Evolutionary conservation across 2,888 invertebrate genomes (phyloP), one percentile per base, ranked within the genome.

Genomic region (Lasioglossum marginatum): DNA sequence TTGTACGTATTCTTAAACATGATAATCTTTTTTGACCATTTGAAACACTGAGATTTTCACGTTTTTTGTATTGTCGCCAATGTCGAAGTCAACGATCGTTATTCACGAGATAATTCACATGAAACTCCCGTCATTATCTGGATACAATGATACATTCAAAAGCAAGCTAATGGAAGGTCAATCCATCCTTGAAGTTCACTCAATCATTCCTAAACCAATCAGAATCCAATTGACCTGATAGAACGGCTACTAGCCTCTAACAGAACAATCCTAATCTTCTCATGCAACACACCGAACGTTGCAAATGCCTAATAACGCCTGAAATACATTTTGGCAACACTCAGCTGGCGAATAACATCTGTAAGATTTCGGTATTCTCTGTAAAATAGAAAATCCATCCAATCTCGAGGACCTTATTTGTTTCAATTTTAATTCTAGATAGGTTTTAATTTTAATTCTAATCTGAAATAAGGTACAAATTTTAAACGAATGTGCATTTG

Each of bases 141-240:
- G 34, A 37, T 23, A 37, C 37, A 68, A 68, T 37, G 68, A 37
- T 37, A 68, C 68, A 68, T 68, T 68, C 10, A 37, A 37, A 68
- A 37, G 34, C 37, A 23, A 68, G 68, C 23, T 19, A 23, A 34
- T 68, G 23, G 37, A 37, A 68, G 34, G 23, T 37, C 68, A 23
- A 68, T 37, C 68, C 31, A 63, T 68, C 37, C 37, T 37, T 68
- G 12, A 68, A 12, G 37, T 68, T 68, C 37, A 23, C 68, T 63
- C 68, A 68, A 68, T 68, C 68, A 68, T 68, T 68, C 68, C 37
- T 68, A 23, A 68, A 68, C 23, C 37, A 68, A 68, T 68, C 37
- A 68, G 68, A 68, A 10, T 68, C 23, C 68, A 68, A 68, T 68
- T 68, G 68, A 68, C 37, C 37, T 37, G 37, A 23, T 4, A 37